A percentile compares a stretch with the other conserved stretches of the same genome.
Evolutionary conservation across 2,888 invertebrate species (phyloP).

Genomic region (Dastarcus helophoroides): DNA sequence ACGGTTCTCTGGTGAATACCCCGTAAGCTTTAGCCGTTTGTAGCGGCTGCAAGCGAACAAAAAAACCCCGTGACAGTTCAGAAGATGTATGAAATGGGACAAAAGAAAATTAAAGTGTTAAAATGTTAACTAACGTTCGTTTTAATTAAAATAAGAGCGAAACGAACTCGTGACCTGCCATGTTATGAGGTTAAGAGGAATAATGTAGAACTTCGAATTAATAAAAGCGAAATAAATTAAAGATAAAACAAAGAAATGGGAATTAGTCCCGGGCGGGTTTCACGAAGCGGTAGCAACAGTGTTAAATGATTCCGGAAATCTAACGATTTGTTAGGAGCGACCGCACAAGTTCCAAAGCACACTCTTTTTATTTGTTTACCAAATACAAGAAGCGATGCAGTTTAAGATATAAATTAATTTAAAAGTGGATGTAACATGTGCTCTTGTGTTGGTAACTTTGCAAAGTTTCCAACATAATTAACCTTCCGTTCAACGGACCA

Average conservation of each 20-base stretch:
- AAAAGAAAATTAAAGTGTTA: no score
- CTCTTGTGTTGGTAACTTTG: neutral
- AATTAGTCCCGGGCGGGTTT: no score
- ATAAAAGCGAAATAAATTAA: no score
- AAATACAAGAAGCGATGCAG: constrained; percentile 19
- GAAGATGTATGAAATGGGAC: no score
- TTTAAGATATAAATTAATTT: constrained; percentile 33
- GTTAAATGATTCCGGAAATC: constrained; percentile 18
- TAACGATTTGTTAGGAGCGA: constrained; percentile 19
- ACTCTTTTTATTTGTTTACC: neutral
- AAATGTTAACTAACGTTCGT: constrained; percentile 1
- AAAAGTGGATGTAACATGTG: constrained; percentile 17
- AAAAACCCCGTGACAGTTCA: no score
- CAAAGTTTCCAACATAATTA: constrained; percentile 3
- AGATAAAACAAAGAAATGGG: no score
- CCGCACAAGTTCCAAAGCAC: constrained; percentile 10
- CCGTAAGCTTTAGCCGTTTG: no score
- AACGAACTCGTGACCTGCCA: constrained; percentile 1
- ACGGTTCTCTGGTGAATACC: no score
- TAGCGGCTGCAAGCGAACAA: no score
- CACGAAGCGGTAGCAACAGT: no score
- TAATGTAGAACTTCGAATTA: no score
- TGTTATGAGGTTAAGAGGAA: no score
- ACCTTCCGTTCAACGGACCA: constrained; percentile 1
- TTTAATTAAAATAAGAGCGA: neutral